A percentile compares a stretch with the other conserved stretches of the same genome.
These are phyloP conservation scores for Cheilosia scutellata DNA, from an alignment of 2,888 invertebrate genomes.

Conservation along the genomic window DNA sequence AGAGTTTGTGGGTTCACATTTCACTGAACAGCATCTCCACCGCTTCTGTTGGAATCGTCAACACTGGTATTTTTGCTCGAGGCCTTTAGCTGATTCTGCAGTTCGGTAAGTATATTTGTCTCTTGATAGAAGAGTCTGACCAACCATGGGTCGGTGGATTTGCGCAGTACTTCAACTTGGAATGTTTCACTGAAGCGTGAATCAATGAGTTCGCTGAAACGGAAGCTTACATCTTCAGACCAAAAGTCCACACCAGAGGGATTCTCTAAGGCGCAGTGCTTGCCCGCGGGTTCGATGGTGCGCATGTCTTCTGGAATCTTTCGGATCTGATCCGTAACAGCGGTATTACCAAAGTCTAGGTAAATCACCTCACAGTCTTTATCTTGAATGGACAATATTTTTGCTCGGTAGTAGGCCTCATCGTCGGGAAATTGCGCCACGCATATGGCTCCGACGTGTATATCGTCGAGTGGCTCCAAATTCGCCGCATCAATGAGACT, in stretches of 20 bases:
- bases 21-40: conserved; percentile 45
- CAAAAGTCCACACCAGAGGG: conserved; percentile 85
- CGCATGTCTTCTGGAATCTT: conserved; percentile 87
- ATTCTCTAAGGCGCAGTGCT: conserved; percentile 86
- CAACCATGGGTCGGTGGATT: conserved; percentile 76
- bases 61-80: conserved; percentile 40
- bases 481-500: conserved; percentile 80
- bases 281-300: conserved; percentile 86
- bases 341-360: conserved; percentile 89
- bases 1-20: conserved; percentile 10
- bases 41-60: conserved; percentile 38
- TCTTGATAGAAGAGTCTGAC: conserved; percentile 82
- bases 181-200: conserved; percentile 86
- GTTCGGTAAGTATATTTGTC: conserved; percentile 80
- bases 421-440: conserved; percentile 93
- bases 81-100: conserved; percentile 77
- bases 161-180: conserved; percentile 79
- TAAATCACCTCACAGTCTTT: conserved; percentile 91
- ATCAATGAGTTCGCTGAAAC: conserved; percentile 88
- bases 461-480: conserved; percentile 78
- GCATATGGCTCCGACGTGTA: conserved; percentile 86
- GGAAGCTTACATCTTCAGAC: conserved; percentile 87
- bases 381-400: conserved; percentile 90
- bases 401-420: conserved; percentile 95
- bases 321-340: conserved; percentile 86